Evolutionary conservation across 2,888 invertebrate species (phyloP), one percentile per base, ranked within the genome.

Genomic region (Dioctria linearis): DNA sequence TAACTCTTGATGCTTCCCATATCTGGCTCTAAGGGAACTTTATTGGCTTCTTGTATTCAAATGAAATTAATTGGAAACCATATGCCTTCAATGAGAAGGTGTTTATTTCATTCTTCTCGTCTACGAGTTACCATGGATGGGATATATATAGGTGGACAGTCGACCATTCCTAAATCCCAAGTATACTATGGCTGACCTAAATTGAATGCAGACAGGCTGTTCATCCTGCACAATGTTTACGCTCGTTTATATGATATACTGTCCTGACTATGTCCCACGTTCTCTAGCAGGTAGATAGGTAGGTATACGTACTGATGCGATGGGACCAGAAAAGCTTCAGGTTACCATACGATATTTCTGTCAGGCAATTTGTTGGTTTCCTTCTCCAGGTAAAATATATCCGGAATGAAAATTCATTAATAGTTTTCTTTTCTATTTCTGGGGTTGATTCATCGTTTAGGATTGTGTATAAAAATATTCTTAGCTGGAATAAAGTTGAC

Each of bases 21-120:
- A 37, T 37, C 49, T 51, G 51, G 43, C 49, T 69, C 49, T 25
- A 51, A 37, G 49, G 69, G 40, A 51, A 42, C 69, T 69, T 69
- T 69, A 69, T 69, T 69, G 69, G 69, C 69, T 69, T 69, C 69
- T 69, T 43, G 69, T 69, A 69, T 69, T 69, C 69, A 69, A 69
- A 51, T 69, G 69, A 69, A 69, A 69, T 69, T 69, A 69, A 69
- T 69, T 69, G 69, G 69, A 69, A 69, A 69, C 69, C 69, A 51
- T 69, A 69, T 51, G 39, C 69, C 51, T 49, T 69, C 69, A 69
- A 69, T 69, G 69, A 69, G 37, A 51, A 69, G 69, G 69, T 69
- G 69, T 69, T 69, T 69, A 69, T 69, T 69, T 69, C 69, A 69
- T 51, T 51, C n/a, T 51, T 51, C 51, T 51, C 69, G 69, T 69